Evolutionary conservation across 2,888 invertebrate genomes (phyloP).

Genomic region (Tribolium freemani): DNA sequence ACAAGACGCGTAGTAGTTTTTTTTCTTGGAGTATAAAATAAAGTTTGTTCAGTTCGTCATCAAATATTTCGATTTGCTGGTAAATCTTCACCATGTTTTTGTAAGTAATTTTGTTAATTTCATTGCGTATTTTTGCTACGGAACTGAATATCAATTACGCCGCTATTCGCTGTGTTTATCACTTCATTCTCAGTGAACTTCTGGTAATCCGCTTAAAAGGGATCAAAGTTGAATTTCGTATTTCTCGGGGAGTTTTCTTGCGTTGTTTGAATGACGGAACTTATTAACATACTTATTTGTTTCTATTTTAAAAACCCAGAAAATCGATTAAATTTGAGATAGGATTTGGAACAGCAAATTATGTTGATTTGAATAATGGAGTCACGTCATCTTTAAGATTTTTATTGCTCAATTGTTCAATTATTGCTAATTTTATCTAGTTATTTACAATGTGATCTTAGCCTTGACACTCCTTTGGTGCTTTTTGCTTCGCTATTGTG

Average conservation of each 20-base stretch:
- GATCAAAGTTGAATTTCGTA: background rate
- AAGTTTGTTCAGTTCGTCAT: background rate
- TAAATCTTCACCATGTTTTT: background rate
- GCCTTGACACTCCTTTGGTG: conserved; percentile 28
- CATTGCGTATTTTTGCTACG: background rate
- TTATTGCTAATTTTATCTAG: conserved; percentile 20
- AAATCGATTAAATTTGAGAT: background rate
- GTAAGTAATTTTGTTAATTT: background rate
- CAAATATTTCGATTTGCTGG: no score
- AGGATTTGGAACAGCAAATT: background rate
- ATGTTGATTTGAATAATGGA: background rate
- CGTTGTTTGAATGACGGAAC: background rate
- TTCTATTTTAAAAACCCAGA: background rate
- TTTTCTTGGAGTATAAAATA: background rate
- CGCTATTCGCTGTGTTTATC: background rate
- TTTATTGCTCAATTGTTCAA: conserved; percentile 35
- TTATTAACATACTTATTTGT: background rate
- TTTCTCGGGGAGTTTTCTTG: background rate
- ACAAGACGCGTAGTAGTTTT: background rate
- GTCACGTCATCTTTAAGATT: background rate
- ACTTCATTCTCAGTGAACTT: background rate
- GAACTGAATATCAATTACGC: background rate
- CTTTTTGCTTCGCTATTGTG: background rate
- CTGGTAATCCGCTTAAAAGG: background rate
- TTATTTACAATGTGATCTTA: background rate